phyloP scores from a whole-genome alignment of 2,888 invertebrate species.

The Clistopyga incitator region DNA sequence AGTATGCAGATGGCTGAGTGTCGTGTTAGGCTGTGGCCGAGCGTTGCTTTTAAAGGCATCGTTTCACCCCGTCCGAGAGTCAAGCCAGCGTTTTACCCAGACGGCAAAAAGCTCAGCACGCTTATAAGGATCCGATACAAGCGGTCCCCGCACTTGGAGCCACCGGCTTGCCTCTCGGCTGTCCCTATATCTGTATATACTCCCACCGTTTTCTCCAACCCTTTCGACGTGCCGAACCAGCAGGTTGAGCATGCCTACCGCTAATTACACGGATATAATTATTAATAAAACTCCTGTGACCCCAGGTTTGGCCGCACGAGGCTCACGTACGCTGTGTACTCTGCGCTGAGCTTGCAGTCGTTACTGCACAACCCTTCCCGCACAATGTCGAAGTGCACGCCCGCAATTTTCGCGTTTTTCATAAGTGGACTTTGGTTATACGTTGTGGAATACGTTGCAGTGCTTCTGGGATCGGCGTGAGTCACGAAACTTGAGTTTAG shows the following conservation, averaged over 20 bases:
- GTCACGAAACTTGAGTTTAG: conserved; percentile 60
- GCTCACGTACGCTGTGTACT: conserved; percentile 23
- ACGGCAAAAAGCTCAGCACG: conserved; percentile 58
- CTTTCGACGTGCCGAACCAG: conserved; percentile 58
- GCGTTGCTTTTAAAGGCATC: conserved; percentile 42
- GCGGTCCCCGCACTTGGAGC: not conserved
- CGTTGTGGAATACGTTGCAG: conserved; percentile 26
- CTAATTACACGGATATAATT: conserved; percentile 73
- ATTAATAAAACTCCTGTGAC: conserved; percentile 70
- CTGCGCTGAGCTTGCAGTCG: conserved; percentile 56
- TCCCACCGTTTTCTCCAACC: conserved; percentile 17
- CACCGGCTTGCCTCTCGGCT: conserved; percentile 10
- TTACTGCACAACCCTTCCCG: not conserved
- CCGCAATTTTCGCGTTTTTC: conserved; percentile 66
- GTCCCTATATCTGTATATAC: conserved; percentile 17
- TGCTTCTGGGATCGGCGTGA: conserved; percentile 47
- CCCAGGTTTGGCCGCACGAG: conserved; percentile 46
- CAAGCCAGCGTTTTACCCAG: conserved; percentile 47
- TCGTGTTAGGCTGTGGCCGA: conserved; percentile 29
- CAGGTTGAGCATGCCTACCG: conserved; percentile 68
- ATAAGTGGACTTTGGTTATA: conserved; percentile 53
- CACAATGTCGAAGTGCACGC: conserved; percentile 30
- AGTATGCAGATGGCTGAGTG: not conserved
- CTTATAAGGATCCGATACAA: conserved; percentile 44
- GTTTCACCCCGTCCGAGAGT: conserved; percentile 46